Evolutionary conservation across 2,888 invertebrate species (phyloP), one percentile per base, ranked within the genome.

Genomic region (Xylophagus ater): DNA sequence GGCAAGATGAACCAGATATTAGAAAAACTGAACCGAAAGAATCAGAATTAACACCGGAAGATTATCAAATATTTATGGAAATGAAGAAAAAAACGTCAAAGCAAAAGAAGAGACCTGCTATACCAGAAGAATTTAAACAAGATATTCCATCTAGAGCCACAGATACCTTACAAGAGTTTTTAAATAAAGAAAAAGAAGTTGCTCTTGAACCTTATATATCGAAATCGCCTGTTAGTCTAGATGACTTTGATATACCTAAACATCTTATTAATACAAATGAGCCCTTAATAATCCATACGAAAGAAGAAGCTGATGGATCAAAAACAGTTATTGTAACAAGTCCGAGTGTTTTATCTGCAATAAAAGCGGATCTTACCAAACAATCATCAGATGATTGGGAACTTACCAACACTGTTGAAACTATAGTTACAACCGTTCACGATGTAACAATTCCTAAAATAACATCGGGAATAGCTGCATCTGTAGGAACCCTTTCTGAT

Each of bases 31-130:
- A 29, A 17, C 25, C 34, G 8, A 33, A 35, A 25, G 31, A 48
- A 19, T 48, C 53, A 29, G 57, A 57, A 3, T 46, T 65, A 36
- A 59, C 58, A 31, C 44, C 51, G 13, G 65, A 66, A 48, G 66
- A 67, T 41, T 53, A 59, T 43, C 45, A 54, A 29, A 47, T 60
- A 3, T 62, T 59, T 30, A 54, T 59, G 44, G 51, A 57, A 24
- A 57, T 62, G 43, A 57, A 65, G 47, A 59, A 59, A 44, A 60
- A 62, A 42, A 49, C 61, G 23, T 56, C 58, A 4, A 65, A 61
- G 40, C 61, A 62, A 47, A 62, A 60, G 42, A 60, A 62, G 34
- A 51, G 62, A n/a, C 62, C 60, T 4, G 56, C 59, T 15, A 53
- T 62, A 34, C 62, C 64, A 4, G 58, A 58, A 47, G 58, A 61